Evolutionary conservation across 1,140 invertebrate genomes (phyloP), one percentile per base, ranked within the genome.

Genomic region (Drosophila punjabiensis): DNA sequence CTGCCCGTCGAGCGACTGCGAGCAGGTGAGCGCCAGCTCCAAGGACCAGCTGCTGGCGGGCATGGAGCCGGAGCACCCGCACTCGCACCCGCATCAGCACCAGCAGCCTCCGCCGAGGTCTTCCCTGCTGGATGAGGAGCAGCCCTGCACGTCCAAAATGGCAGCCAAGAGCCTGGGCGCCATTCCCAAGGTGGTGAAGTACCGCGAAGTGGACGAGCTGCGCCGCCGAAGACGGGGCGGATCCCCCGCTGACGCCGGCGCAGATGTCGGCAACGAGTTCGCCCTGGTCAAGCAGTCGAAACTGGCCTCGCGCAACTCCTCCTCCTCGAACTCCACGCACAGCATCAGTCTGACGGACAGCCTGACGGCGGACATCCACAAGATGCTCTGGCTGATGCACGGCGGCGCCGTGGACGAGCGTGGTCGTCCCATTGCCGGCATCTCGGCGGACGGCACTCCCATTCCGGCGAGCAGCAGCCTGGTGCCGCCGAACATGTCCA

Each of bases 131-230:
- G 79, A 89, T 16, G 76, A 79, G 52, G 88, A 92, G 24, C 86
- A 90, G 24, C 86, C 86, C 0, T 82, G 87, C 41, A 86, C 81
- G 4, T 85, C 81, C 0, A 79, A 76, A 24, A 79, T 79, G 67
- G 78, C 81, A 0, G 69, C 82, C 35, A 94, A 94, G 92, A 95
- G 95, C 85, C 95, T 96, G 76, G 96, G 96, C 14, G 96, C 96
- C 43, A 96, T 96, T 81, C 96, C 96, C 30, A 97, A 96, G 84
- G 89, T 92, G 43, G 81, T 88, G 3, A 90, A 92, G 41, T 93
- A 93, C 47, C 86, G 89, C 0, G 91, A 93, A 32, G 78, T 92
- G 45, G 84, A 93, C 14, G 92, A 93, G 37, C 65, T 85, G 28
- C 84, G 92, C 10, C 74, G 91, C 0, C 53, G 84, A 3, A 63